Evolutionary conservation across 2,888 invertebrate genomes (phyloP), one percentile per base, ranked within the genome.

Genomic region (Sarcophaga variegata): DNA sequence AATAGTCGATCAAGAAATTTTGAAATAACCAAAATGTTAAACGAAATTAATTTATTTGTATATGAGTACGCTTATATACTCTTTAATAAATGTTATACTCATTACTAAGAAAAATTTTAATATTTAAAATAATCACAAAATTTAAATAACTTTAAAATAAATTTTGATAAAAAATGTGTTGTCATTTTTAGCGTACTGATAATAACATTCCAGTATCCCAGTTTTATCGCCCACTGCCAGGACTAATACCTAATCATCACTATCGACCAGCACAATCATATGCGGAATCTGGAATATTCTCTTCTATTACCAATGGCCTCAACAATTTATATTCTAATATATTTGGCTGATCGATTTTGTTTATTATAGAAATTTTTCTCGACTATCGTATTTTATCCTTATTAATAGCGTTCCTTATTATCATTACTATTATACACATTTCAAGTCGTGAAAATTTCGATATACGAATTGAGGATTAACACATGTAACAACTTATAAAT

Each of bases 311-410:
- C 90, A 97, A 95, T 91, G 96, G 97, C 22, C 95, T 97, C 90
- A 97, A 96, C 91, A 97, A 95, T 91, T 94, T 97, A 89, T 96
- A 97, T 88, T 96, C 95, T 87, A 97, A 96, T 91, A 95, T 97
- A 91, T 97, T 97, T 90, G 96, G 96, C 91, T 96, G 94, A 93
- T 88, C 89, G 64, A 87, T 89, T 81, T 54, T 89, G 20, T 88
- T 86, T 71, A 88, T 88, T 88, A 89, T 89, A 72, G 88, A 88
- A 62, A 81, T 88, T 67, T 88, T 88, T 77, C 49, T 89, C 81
- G 89, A 90, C 74, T 74, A 88, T 82, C 88, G 85, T 84, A 79
- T 88, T 79, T 87, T 87, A 67, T 88, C 87, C 86, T 70, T 89
- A 64, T 78, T 89, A 64, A 82, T 89, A 78, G 25, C 88, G 74